A percentile compares a stretch with the other conserved stretches of the same genome.
Conservation (phyloP, 2,888 invertebrate species). For the Aplocera efformata region DNA sequence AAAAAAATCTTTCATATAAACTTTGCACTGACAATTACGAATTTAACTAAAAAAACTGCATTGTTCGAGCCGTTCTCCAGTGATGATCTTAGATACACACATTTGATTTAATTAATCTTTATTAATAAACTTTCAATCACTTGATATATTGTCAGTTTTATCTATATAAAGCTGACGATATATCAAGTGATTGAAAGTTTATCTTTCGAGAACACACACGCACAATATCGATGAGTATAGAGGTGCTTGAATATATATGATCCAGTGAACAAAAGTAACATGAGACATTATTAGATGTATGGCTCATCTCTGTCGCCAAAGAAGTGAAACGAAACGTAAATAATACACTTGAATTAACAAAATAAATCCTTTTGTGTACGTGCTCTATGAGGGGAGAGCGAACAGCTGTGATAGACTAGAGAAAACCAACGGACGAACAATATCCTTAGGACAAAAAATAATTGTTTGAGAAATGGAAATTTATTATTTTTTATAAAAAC, state of each 20-base stretch:
- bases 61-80: too few species aligned
- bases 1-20: too few species aligned
- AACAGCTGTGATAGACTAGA: slow-evolving; percentile 34
- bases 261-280: slow-evolving; percentile 61
- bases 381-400: slow-evolving; percentile 34
- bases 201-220: slow-evolving; percentile 6
- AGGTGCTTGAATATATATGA: slow-evolving; percentile 50
- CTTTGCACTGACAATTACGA: too few species aligned
- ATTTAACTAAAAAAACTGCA: too few species aligned
- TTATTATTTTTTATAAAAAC: slow-evolving; percentile 42
- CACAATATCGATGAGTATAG: slow-evolving; percentile 18
- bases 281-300: slow-evolving; percentile 70
- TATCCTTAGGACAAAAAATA: too few species aligned
- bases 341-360: slow-evolving; percentile 71
- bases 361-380: slow-evolving; percentile 60
- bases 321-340: slow-evolving; percentile 71
- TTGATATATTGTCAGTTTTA: too few species aligned
- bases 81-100: too few species aligned
- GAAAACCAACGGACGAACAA: too few species aligned
- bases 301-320: slow-evolving; percentile 65
- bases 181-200: slow-evolving; percentile 1
- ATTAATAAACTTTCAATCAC: slow-evolving; percentile 2
- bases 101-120: too few species aligned
- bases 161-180: too few species aligned
- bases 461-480: slow-evolving; percentile 44